A percentile compares a stretch with the other conserved stretches of the same genome.
Conservation (phyloP, 1,140 invertebrate genomes). For the Trichogramma pretiosum region DNA sequence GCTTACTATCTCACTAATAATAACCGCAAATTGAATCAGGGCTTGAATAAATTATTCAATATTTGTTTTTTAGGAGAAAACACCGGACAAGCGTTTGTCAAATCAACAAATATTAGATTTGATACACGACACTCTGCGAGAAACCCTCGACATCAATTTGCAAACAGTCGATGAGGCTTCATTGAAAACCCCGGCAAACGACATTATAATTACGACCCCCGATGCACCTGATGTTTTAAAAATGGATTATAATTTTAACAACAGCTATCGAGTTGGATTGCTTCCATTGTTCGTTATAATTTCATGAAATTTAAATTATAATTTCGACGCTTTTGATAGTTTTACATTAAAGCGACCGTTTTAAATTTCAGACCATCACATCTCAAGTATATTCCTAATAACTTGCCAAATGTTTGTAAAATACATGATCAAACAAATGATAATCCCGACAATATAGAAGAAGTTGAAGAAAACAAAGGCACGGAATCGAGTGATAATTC, state of each 20-base stretch:
- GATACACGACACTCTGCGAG: background rate
- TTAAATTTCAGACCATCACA: too few species aligned
- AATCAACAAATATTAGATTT: constrained; percentile 6
- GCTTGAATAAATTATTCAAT: background rate
- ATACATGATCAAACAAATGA: too few species aligned
- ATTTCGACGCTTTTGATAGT: too few species aligned
- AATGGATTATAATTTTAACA: constrained; percentile 15
- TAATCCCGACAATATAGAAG: too few species aligned
- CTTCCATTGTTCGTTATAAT: too few species aligned
- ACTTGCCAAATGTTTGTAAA: too few species aligned
- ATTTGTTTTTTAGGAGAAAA: constrained; percentile 4
- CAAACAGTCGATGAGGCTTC: constrained; percentile 1
- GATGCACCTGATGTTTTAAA: constrained; percentile 11
- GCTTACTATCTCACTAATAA: background rate
- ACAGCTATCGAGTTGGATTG: background rate
- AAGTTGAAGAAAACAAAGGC: too few species aligned
- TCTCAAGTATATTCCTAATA: too few species aligned
- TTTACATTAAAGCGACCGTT: too few species aligned
- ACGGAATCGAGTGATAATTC: too few species aligned
- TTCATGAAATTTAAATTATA: too few species aligned
- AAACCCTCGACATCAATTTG: constrained; percentile 2
- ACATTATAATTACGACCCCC: constrained; percentile 14
- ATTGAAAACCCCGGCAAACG: constrained; percentile 11
- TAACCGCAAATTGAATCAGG: background rate
- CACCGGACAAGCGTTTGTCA: background rate